A percentile compares a stretch with the other conserved stretches of the same genome.
Conservation (phyloP, 2,797 vertebrate species). For the Pantherophis vulpinus region DNA sequence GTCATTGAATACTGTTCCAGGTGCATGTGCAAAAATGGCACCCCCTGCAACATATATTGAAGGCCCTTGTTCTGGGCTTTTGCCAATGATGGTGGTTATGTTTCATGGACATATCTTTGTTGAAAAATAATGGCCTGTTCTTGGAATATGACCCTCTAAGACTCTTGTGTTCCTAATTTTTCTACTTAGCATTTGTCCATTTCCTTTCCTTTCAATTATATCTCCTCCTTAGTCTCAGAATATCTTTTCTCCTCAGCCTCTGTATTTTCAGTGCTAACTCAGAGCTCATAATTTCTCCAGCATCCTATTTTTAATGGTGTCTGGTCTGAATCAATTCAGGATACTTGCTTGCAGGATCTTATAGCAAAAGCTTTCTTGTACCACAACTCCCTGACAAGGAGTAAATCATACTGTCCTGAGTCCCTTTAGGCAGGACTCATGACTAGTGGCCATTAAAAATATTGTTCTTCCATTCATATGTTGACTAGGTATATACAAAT, state of each 20-base stretch:
- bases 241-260: neutral
- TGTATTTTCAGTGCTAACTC: neutral
- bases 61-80: neutral
- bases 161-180: neutral
- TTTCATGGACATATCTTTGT: neutral
- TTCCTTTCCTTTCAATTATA: neutral
- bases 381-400: neutral
- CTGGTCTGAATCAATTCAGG: neutral
- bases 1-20: neutral
- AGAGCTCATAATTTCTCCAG: neutral
- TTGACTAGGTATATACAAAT: neutral
- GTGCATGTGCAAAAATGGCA: neutral
- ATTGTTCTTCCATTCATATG: neutral
- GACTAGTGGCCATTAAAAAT: neutral
- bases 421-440: neutral
- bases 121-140: neutral
- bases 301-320: neutral
- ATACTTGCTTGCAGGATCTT: neutral
- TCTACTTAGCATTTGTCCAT: neutral
- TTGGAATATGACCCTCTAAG: neutral
- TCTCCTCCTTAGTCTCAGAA: neutral
- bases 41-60: too few species aligned
- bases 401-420: neutral
- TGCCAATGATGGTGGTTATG: neutral
- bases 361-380: neutral